Base-by-base conservation (phyloP, 2,797 vertebrate species). In the Podarcis siculus region DNA sequence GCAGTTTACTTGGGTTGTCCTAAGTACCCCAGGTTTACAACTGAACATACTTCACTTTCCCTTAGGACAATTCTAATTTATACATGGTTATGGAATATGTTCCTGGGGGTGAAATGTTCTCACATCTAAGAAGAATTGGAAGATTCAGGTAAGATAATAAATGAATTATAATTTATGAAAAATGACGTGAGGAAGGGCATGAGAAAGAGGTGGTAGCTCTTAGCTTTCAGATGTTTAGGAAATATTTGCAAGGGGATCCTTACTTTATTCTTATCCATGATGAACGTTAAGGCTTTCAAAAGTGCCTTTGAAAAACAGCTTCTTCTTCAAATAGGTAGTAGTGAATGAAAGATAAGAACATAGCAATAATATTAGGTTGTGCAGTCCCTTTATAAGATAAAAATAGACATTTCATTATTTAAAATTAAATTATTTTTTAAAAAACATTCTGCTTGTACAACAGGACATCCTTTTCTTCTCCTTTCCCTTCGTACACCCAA, bases 61-160 rank as follows among this genome's bases (percentile, higher is more conserved):
- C 85, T 92, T 96, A 99, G 99, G 99, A 99, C 97, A 99, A 99
- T 97, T 99, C 99, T 96, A 99, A 99, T 97, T 98, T 99, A 96
- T 99, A 99, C 97, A 99, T 99, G 99, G 98, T 99, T 95, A 99
- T 99, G 99, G 98, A 99, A 95, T 99, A 99, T 95, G 98, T 99
- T 90, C 99, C 99, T 73, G 99, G 99, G 83, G 99, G 99, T 93
- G 99, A 99, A 97, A 99, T 99, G 99, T 99, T 99, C 96, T 99
- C 99, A 93, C 99, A 99, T 96, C 98, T 99, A 96, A 98, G 99
- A 97, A 98, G 98, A 97, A 99, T 99, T 37, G 99, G 99, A 96
- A 98, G 98, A 96, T 99, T 99, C 98, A 99, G 99, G 99, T 99
- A 93, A 95, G 87, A 66, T 32, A 86, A 75, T 90, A 23, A 78